Conservation (phyloP, 2,113 vertebrate species). For the Paralichthys olivaceus region DNA sequence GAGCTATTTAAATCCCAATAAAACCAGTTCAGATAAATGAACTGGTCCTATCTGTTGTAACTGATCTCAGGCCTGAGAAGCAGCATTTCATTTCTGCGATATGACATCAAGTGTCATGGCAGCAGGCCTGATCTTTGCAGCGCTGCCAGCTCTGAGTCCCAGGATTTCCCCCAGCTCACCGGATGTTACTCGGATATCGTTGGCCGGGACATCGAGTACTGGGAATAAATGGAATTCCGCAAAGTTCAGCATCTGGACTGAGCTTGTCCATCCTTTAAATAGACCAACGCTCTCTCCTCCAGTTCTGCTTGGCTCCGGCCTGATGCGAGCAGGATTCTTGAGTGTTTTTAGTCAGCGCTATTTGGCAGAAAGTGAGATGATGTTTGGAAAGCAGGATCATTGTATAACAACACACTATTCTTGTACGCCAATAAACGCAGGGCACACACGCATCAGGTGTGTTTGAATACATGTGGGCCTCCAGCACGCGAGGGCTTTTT, state of each 20-base stretch:
- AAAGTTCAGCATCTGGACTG: slow-evolving; percentile 72
- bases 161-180: slow-evolving; percentile 70
- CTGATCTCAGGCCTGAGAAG: slow-evolving; percentile 34
- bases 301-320: slow-evolving; percentile 33
- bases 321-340: slow-evolving; percentile 20
- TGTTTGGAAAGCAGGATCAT: slow-evolving; percentile 35
- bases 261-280: slow-evolving; percentile 65
- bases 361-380: slow-evolving; percentile 27
- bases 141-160: slow-evolving; percentile 56
- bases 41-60: slow-evolving; percentile 22
- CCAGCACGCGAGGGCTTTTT: slow-evolving; percentile 32
- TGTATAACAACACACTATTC: slow-evolving; percentile 15
- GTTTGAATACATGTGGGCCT: slow-evolving; percentile 13
- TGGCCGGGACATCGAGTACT: slow-evolving; percentile 77
- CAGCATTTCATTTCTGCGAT: slow-evolving; percentile 60
- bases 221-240: slow-evolving; percentile 71
- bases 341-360: slow-evolving; percentile 47
- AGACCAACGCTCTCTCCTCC: slow-evolving; percentile 45
- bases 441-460: neutral
- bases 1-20: neutral
- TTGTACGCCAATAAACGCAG: slow-evolving; percentile 20
- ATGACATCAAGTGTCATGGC: slow-evolving; percentile 71
- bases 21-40: slow-evolving; percentile 18
- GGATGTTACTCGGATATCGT: slow-evolving; percentile 73
- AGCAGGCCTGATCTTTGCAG: slow-evolving; percentile 62